A percentile compares a stretch with the other conserved stretches of the same genome.
Evolutionary conservation across 1,140 invertebrate species (phyloP).

Genomic region (Achatina immaculata): DNA sequence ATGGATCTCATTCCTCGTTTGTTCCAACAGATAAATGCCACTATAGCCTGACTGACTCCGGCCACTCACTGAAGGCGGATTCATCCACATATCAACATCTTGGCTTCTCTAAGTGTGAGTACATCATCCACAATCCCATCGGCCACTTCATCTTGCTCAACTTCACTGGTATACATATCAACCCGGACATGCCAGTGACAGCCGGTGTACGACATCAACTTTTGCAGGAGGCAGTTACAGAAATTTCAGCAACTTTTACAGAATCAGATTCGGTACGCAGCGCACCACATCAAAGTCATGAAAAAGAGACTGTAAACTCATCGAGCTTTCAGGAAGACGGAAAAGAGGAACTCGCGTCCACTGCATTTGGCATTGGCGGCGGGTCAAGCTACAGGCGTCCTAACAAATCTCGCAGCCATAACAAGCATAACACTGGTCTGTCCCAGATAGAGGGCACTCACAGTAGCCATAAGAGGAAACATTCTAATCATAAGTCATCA

Average conservation of each 20-base stretch:
- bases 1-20: too few relatives aligned
- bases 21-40: background rate
- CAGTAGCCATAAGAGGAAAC: background rate
- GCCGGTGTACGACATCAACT: background rate
- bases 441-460: background rate
- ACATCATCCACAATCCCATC: background rate
- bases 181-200: background rate
- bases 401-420: background rate
- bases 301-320: background rate
- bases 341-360: background rate
- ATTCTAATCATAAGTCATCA: background rate
- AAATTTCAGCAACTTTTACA: background rate
- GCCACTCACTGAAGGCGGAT: background rate
- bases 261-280: background rate
- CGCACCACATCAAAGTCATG: background rate
- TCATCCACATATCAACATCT: background rate
- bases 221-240: background rate
- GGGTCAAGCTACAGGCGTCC: too few relatives aligned
- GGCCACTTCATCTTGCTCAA: background rate
- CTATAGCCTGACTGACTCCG: background rate
- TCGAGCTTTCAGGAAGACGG: background rate
- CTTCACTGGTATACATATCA: background rate
- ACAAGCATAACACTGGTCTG: background rate
- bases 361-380: background rate
- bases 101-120: background rate